Conservation (phyloP, 1,140 invertebrate species). For the Nasonia longicornis region DNA sequence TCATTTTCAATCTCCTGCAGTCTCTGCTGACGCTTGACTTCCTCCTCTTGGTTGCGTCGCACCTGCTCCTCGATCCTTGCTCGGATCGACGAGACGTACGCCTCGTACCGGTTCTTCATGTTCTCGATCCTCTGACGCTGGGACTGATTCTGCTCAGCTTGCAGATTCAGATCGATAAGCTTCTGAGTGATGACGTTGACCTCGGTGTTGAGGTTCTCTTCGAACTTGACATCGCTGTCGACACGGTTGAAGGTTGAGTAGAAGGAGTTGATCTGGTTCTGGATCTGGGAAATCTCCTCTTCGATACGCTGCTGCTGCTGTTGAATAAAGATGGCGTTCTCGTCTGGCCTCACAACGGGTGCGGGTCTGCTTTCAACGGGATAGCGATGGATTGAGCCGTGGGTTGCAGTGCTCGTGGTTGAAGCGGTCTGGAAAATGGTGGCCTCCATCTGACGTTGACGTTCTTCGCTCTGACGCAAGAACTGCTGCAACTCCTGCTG, state of each 20-base stretch:
- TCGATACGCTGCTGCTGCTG: constrained; percentile 1
- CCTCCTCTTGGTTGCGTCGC: background rate
- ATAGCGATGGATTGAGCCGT: background rate
- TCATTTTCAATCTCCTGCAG: constrained; percentile 1
- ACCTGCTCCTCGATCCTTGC: constrained; percentile 14
- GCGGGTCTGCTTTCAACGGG: background rate
- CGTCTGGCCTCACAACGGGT: background rate
- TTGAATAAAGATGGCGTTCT: background rate
- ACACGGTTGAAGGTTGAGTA: constrained; percentile 5
- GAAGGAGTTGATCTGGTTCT: constrained; percentile 9
- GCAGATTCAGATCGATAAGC: background rate
- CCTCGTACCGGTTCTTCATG: constrained; percentile 22
- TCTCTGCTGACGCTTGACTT: background rate
- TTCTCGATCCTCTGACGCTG: background rate
- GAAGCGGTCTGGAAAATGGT: background rate
- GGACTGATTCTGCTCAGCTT: background rate
- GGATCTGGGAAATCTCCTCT: background rate
- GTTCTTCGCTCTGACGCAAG: constrained; percentile 19
- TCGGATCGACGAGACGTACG: constrained; percentile 3
- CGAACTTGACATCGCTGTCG: background rate
- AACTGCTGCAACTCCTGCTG: constrained; percentile 20
- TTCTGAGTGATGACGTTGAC: background rate
- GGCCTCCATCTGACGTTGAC: constrained; percentile 21
- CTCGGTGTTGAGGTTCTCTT: constrained; percentile 13
- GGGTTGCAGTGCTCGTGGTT: background rate